These are phyloP conservation scores for Fringilla coelebs DNA, from an alignment of 2,797 vertebrate genomes.

Conservation along the genomic window DNA sequence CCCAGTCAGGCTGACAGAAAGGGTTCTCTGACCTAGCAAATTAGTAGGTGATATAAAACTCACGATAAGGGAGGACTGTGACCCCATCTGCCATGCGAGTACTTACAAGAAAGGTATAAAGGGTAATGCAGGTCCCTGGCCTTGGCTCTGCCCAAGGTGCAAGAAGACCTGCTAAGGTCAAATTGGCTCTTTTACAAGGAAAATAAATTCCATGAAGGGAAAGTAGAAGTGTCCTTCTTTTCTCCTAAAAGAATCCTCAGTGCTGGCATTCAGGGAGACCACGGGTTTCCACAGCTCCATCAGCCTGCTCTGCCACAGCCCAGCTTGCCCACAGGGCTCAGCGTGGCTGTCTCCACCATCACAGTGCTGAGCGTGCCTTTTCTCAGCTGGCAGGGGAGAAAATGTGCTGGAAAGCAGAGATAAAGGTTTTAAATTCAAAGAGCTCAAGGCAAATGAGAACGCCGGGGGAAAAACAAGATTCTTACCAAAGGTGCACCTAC, in stretches of 20 bases:
- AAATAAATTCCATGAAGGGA: not conserved
- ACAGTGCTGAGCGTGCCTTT: not conserved
- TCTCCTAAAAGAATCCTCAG: not conserved
- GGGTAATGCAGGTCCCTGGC: not conserved
- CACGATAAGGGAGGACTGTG: not conserved
- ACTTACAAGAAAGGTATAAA: not conserved
- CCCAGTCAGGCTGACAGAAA: not conserved
- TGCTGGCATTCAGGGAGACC: not conserved
- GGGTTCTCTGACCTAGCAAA: not conserved
- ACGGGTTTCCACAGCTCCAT: accelerated
- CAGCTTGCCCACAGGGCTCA: not conserved
- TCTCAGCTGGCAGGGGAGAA: not conserved
- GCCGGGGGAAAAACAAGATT: accelerated
- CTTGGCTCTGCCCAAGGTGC: not conserved
- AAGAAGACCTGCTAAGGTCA: not conserved
- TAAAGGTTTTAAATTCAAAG: not conserved
- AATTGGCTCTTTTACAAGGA: not conserved
- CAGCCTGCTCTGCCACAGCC: not conserved
- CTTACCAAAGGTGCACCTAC: not conserved
- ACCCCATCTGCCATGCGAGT: accelerated
- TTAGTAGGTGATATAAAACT: not conserved
- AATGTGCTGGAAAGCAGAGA: not conserved
- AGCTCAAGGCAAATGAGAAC: not conserved
- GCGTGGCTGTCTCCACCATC: accelerated
- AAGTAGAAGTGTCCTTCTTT: not conserved